Percentiles rank a stretch among this genome's conserved stretches.
phyloP scores from a whole-genome alignment of 2,888 invertebrate genomes.

The Diplazon laetatorius region DNA sequence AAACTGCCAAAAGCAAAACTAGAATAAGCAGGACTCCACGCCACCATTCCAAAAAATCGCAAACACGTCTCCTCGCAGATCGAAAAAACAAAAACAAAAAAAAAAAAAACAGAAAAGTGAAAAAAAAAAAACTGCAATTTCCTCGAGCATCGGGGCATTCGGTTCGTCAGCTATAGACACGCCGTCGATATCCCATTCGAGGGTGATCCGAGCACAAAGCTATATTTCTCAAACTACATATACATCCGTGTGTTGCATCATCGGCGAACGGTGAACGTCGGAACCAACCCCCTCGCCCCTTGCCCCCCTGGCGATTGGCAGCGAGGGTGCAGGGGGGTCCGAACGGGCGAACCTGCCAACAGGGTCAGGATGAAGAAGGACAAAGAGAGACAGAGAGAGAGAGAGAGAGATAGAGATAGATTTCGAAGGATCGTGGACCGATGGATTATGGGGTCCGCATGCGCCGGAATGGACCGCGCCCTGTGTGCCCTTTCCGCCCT shows the following conservation, averaged over 20 bases:
- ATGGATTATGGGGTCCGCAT: conserved; percentile 77
- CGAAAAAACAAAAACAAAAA: too few species aligned
- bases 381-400: not conserved
- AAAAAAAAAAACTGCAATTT: conserved; percentile 11
- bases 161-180: conserved; percentile 25
- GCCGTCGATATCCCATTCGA: conserved; percentile 23
- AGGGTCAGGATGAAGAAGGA: too few species aligned
- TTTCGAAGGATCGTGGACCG: conserved; percentile 43
- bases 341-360: too few species aligned
- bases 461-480: conserved; percentile 80
- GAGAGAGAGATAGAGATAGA: too few species aligned
- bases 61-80: not conserved
- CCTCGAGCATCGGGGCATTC: not conserved
- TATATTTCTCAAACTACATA: conserved; percentile 59
- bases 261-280: conserved; percentile 31
- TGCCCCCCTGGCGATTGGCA: too few species aligned
- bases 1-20: too few species aligned
- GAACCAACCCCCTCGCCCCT: too few species aligned
- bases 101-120: conserved; percentile 1
- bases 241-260: conserved; percentile 34
- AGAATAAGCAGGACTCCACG: not conserved
- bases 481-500: conserved; percentile 75
- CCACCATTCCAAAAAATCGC: not conserved
- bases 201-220: conserved; percentile 48
- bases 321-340: conserved; percentile 8